Conservation (phyloP, 92 coral and sea anemone species). For the Plumapathes pennacea region DNA sequence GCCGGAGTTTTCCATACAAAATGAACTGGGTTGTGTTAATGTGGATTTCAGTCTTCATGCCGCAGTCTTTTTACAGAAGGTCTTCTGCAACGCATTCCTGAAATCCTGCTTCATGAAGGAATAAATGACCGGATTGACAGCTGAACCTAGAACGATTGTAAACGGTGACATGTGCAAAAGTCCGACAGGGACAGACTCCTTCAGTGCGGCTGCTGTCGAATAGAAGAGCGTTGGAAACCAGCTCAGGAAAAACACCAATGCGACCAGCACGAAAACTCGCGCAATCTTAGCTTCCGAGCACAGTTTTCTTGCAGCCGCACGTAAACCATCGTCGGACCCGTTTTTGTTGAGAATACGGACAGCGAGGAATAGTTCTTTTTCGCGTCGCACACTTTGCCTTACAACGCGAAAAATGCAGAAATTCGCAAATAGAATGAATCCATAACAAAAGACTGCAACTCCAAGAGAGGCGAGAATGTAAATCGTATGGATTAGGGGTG, state of each 20-base stretch:
- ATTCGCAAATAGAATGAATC: conserved; percentile 29
- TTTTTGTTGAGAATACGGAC: conserved; percentile 1
- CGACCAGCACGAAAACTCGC: conserved; percentile 34
- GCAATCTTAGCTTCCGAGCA: conserved; percentile 49
- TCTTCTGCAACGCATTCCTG: no score
- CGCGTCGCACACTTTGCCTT: conserved; percentile 14
- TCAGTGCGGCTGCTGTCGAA: conserved; percentile 15
- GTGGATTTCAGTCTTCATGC: no score
- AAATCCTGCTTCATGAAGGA: conserved; percentile 84
- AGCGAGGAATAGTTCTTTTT: conserved; percentile 21
- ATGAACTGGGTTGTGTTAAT: no score
- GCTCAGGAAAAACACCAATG: conserved; percentile 29
- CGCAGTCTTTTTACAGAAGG: no score
- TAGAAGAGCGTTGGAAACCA: conserved; percentile 36
- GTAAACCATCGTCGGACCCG: conserved; percentile 10
- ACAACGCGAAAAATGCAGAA: conserved; percentile 24
- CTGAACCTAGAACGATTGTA: conserved; percentile 67
- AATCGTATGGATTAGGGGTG: conserved; percentile 13
- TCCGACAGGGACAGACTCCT: conserved; percentile 39
- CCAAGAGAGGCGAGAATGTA: conserved; percentile 22
- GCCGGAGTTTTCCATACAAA: no score
- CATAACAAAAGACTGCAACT: conserved; percentile 16
- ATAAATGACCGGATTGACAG: conserved; percentile 71
- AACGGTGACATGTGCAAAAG: conserved; percentile 50
- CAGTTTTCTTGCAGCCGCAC: conserved; percentile 7